Base-by-base conservation (phyloP, 37 sponge, comb jelly and placozoan genomes). In the Halisarca cf. caerulea region DNA sequence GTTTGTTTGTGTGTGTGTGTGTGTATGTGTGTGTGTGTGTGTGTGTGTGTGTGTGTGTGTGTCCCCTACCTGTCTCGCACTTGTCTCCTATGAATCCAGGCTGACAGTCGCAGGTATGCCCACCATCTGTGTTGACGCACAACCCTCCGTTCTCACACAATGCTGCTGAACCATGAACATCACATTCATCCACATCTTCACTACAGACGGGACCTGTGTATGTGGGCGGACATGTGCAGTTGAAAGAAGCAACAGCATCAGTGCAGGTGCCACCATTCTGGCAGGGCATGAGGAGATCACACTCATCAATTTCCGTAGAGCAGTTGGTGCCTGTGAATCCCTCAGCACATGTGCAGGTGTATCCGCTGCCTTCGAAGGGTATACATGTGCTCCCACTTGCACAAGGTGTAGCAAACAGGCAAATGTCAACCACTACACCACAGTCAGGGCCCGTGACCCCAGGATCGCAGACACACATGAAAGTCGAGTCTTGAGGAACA, bases 191-290 rank as follows among this genome's bases (percentile, higher is more conserved):
- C 30, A 84, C 77, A 44, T 84, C 77, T 43, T 43, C 40, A 14
- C 84, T 79, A 82, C 69, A 68, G 33, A 34, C 4, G 34, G 36
- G n/a, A 27, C 91, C 91, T 47, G 85, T 80, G 54, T 47, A 93
- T 30, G 89, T 86, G n/a, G 82, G 57, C 14, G 33, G 11, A 60
- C 92, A 92, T 1, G 21, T 37, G 34, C 91, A 90, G 3, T 28
- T 2, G 58, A 58, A 90, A 58, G 69, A 70, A 33, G 58, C 83
- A 47, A 82, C 6, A 47, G 41, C 21, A 57, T 90, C 86, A 17
- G 44, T 85, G 78, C 90, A 90, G 24, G 11, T 85, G 20, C 82
- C 85, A 15, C 45, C 62, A 82, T 87, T 87, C 69, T 70, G 58
- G 45, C 88, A 87, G 5, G 82, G 82, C 28, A 24, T 54, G 23